These are phyloP conservation scores for Menidia beryllina DNA, from an alignment of 2,113 vertebrate species.

Conservation along the genomic window DNA sequence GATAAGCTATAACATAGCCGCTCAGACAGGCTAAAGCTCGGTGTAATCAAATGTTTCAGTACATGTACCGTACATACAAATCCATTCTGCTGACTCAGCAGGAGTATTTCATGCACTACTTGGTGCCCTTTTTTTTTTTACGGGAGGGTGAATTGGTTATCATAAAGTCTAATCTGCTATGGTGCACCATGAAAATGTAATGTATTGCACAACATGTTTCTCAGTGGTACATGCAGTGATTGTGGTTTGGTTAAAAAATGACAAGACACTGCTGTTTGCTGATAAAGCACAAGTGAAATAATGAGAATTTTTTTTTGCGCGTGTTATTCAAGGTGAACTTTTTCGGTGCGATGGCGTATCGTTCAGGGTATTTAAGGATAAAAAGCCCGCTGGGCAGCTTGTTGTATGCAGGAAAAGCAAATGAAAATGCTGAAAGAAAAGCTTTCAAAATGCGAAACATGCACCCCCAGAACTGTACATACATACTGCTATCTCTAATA, in stretches of 20 bases:
- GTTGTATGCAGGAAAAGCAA: too few relatives aligned
- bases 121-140: not conserved
- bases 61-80: not conserved
- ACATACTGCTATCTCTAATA: too few relatives aligned
- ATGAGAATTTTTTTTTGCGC: slow-evolving; percentile 6
- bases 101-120: not conserved
- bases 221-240: not conserved
- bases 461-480: too few relatives aligned
- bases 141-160: not conserved
- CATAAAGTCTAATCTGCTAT: not conserved
- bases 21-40: not conserved
- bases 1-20: slow-evolving; percentile 26
- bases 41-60: not conserved
- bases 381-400: too few relatives aligned
- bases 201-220: slow-evolving; percentile 1
- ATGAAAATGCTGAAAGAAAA: too few relatives aligned
- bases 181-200: not conserved
- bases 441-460: too few relatives aligned
- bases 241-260: slow-evolving; percentile 16
- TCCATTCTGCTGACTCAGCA: slow-evolving; percentile 14
- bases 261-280: not conserved
- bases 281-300: slow-evolving; percentile 4
- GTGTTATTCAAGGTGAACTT: not conserved
- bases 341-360: not conserved
- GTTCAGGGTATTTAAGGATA: not conserved